Percentiles rank a stretch among this genome's conserved stretches.
Conservation (phyloP, 2,888 invertebrate species). For the Temnothorax rugatulus region DNA sequence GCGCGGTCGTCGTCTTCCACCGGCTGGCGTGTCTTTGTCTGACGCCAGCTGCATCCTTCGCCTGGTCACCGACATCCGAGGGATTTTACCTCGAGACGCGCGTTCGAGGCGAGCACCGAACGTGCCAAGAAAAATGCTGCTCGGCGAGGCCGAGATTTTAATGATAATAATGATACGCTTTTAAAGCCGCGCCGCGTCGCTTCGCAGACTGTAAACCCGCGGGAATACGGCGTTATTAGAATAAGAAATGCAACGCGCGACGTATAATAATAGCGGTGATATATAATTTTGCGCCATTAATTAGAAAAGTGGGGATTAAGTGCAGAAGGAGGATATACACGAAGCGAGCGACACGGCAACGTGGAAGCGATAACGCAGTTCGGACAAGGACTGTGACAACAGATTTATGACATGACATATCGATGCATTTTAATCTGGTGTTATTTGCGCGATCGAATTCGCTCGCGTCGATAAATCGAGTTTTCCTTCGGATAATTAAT, state of each 20-base stretch:
- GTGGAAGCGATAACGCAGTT: not conserved
- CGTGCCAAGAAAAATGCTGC: constrained; percentile 38
- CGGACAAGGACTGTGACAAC: not conserved
- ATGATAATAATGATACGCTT: constrained; percentile 30
- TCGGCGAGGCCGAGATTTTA: constrained; percentile 35
- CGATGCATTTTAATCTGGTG: not conserved
- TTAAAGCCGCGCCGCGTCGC: not conserved
- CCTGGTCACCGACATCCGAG: constrained; percentile 55
- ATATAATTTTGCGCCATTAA: constrained; percentile 31
- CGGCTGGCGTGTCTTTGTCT: constrained; percentile 53
- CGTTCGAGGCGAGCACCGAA: constrained; percentile 4
- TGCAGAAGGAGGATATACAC: not conserved
- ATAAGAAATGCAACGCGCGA: constrained; percentile 12
- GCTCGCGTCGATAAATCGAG: not conserved
- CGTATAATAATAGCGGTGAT: constrained; percentile 4
- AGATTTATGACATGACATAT: not conserved
- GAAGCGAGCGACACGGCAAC: not conserved
- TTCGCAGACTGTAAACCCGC: not conserved
- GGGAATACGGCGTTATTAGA: not conserved
- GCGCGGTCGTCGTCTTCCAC: constrained; percentile 22
- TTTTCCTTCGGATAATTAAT: not conserved
- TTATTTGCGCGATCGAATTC: not conserved
- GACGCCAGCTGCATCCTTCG: constrained; percentile 40
- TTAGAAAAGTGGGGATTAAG: constrained; percentile 28
- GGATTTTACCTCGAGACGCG: constrained; percentile 28